Evolutionary conservation across 2,113 vertebrate species (phyloP).

Genomic region (Equus przewalskii): DNA sequence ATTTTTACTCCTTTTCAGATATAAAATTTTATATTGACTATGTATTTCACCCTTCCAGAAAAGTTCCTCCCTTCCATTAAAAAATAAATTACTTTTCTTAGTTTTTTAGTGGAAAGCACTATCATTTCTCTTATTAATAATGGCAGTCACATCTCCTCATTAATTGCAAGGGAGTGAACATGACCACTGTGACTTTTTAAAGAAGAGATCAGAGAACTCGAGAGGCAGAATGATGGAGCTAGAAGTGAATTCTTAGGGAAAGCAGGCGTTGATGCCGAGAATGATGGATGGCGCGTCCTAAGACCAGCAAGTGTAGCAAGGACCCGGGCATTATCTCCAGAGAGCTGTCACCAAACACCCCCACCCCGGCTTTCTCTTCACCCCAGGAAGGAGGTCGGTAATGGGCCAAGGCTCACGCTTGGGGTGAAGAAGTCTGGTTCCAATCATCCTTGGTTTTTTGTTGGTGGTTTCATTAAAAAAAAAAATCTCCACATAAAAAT

Average conservation of each 20-base stretch:
- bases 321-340: not conserved
- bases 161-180: not conserved
- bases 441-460: not conserved
- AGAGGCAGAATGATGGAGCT: not conserved
- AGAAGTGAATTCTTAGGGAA: conserved; percentile 1
- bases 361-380: not conserved
- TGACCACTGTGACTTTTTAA: not conserved
- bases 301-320: not conserved
- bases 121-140: not conserved
- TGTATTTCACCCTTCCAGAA: not conserved
- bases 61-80: not conserved
- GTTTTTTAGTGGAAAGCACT: not conserved
- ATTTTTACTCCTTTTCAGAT: not conserved
- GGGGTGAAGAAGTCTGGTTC: not conserved
- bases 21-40: not conserved
- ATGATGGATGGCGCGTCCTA: not conserved
- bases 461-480: conserved; percentile 24
- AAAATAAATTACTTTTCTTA: not conserved
- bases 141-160: not conserved
- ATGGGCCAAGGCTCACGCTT: not conserved
- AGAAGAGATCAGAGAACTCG: not conserved
- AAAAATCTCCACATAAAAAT: not conserved
- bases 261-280: not conserved
- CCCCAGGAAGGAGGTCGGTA: not conserved
- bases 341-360: not conserved